Base-by-base conservation (phyloP, 2,797 vertebrate genomes). In the Mus spretus region DNA sequence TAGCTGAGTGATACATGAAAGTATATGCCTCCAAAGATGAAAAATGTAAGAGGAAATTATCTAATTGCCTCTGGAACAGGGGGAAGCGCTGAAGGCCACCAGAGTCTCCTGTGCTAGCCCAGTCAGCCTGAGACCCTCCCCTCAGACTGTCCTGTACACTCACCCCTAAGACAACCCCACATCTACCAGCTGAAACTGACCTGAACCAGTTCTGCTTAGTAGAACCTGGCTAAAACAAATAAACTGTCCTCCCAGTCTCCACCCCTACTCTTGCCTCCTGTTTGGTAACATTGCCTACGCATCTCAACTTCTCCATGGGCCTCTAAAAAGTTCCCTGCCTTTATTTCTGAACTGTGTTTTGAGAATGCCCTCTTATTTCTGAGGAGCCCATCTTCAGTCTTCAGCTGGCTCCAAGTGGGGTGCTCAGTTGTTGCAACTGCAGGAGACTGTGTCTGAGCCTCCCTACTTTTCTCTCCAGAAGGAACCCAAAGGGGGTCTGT, bases 1-100 rank as follows among this genome's bases (percentile, higher is more conserved):
- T 96, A 98, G 96, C 98, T 99, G 98, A 99, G 96, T 98, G 98
- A 99, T 98, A 98, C 96, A 97, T 90, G 97, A 98, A 99, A 99
- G 98, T 98, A 98, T 95, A 99, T 98, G 98, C 97, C 98, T 98
- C 97, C 98, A 98, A 96, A 22, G 80, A 96, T 92, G 93, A 84
- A 67, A 47, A 79, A 90, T 91, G 53, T 93, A 97, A 93, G 87
- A 81, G 34, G 93, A 95, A 96, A 97, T 97, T 89, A 97, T 86
- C 81, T 97, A 88, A 96, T 97, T 97, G 95, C 94, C 96, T 95
- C 55, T 94, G n/a, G 67, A 96, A 95, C 67, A 67, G 84, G 40
- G 20, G 77, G 34, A 92, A 91, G 4, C 61, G 40, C 13, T 2
- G 96, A 91, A 57, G 53, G 94, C 37, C 88, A 75, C 12, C 93